A percentile compares a stretch with the other conserved stretches of the same genome.
Evolutionary conservation across 1,140 invertebrate genomes (phyloP).

Genomic region (Drosophila leontia): DNA sequence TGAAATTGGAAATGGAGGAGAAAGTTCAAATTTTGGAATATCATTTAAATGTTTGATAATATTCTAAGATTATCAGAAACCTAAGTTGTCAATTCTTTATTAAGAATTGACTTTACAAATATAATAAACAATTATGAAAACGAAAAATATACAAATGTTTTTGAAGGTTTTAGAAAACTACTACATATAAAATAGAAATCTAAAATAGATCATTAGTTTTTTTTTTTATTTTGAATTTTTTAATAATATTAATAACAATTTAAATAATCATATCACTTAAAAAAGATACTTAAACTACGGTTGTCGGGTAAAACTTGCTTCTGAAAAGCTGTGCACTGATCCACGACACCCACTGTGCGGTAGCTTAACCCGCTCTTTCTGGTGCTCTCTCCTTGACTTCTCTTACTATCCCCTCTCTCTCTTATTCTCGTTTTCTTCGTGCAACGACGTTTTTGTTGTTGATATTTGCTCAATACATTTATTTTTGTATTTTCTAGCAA

Average conservation of each 20-base stretch:
- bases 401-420: conserved; percentile 25
- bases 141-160: too few relatives aligned
- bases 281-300: not conserved
- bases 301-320: not conserved
- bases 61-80: not conserved
- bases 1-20: conserved; percentile 14
- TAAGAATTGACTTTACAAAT: not conserved
- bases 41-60: not conserved
- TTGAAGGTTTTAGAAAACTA: too few relatives aligned
- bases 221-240: not conserved
- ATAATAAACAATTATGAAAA: too few relatives aligned
- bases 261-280: not conserved
- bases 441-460: conserved; percentile 35
- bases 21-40: not conserved
- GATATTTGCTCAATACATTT: conserved; percentile 81
- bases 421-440: conserved; percentile 13
- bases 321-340: not conserved
- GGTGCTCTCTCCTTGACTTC: conserved; percentile 18
- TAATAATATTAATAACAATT: not conserved
- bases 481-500: conserved; percentile 67
- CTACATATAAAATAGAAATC: too few relatives aligned
- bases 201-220: not conserved
- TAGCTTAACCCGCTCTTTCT: conserved; percentile 17
- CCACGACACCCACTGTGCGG: conserved; percentile 42
- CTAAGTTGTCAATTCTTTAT: not conserved